These are phyloP conservation scores for Pituophis catenifer DNA, from an alignment of 2,113 vertebrate genomes.

Conservation along the genomic window DNA sequence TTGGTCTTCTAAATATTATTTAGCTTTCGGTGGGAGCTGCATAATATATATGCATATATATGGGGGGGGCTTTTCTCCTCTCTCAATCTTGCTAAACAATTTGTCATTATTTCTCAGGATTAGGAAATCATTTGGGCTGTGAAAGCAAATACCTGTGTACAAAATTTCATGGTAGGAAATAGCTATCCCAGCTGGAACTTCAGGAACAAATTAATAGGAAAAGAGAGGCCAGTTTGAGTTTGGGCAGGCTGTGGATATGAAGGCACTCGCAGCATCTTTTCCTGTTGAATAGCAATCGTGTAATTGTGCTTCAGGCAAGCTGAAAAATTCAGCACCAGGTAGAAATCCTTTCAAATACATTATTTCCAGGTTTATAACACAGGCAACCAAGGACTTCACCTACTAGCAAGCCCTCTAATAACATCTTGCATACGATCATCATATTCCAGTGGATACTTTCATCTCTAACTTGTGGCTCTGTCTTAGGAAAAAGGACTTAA, in stretches of 20 bases:
- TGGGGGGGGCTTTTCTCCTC: not conserved
- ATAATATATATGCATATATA: not conserved
- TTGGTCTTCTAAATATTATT: not conserved
- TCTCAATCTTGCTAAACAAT: not conserved
- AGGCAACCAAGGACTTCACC: too few relatives aligned
- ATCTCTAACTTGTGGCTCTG: not conserved
- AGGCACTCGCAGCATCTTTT: not conserved
- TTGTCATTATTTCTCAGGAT: not conserved
- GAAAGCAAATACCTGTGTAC: not conserved
- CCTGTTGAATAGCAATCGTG: not conserved
- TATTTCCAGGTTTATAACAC: not conserved
- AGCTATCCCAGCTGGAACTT: not conserved
- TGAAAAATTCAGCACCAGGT: not conserved
- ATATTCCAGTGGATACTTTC: not conserved
- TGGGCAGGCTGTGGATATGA: not conserved
- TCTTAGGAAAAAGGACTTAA: not conserved
- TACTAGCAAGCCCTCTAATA: not conserved
- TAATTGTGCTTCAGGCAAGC: not conserved
- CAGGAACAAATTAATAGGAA: not conserved
- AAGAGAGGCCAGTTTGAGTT: not conserved
- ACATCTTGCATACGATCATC: not conserved
- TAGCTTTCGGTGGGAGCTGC: not conserved
- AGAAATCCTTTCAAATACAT: not conserved
- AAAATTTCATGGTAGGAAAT: not conserved
- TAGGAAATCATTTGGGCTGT: not conserved